Base-by-base conservation (phyloP, 2,888 invertebrate species). In the Erebia palarica region DNA sequence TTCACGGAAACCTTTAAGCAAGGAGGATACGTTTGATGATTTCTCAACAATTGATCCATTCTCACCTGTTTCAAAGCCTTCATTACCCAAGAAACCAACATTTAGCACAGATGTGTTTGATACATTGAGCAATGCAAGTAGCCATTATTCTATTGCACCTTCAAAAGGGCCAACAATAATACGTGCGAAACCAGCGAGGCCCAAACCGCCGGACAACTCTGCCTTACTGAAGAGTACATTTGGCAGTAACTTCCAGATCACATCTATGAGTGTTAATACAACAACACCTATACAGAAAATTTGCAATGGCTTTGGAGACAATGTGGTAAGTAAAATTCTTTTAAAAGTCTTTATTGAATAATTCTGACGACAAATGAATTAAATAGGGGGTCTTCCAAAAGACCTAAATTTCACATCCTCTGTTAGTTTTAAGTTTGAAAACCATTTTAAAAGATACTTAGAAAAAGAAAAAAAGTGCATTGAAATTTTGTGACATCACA, bases 91-190 rank as follows among this genome's bases (percentile, higher is more conserved):
- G 80, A 94, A 94, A 80, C 90, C 94, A 75, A 86, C 89, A 59
- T 85, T 95, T 72, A 94, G 93, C 82, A 95, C 95, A 81, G 95
- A 96, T 86, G 94, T 95, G 76, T 95, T 94, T 80, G 96, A 96
- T 79, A 90, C 92, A 64, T 92, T 94, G 53, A 94, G 91, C 81
- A 94, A 90, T 82, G 44, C 73, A 66, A 77, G 71, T 60, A 94
- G 90, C 71, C 82, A 93, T 78, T 88, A 92, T 63, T 84, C 87
- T 11, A 79, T 86, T n/a, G 85, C 89, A 18, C 79, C 86, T 63
- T 78, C 94, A 18, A 91, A 94, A 71, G 94, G 95, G 80, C 97
- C 97, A 4, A 97, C 97, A 58, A 97, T 97, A 82, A 97, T 97
- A 72, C 89, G 96, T 71, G 94, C 95, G 0, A 95, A 95, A 81